A percentile compares a stretch with the other conserved stretches of the same genome.
These are phyloP conservation scores for Crotalus helleri DNA, from an alignment of 2,113 vertebrate genomes.

Conservation along the genomic window DNA sequence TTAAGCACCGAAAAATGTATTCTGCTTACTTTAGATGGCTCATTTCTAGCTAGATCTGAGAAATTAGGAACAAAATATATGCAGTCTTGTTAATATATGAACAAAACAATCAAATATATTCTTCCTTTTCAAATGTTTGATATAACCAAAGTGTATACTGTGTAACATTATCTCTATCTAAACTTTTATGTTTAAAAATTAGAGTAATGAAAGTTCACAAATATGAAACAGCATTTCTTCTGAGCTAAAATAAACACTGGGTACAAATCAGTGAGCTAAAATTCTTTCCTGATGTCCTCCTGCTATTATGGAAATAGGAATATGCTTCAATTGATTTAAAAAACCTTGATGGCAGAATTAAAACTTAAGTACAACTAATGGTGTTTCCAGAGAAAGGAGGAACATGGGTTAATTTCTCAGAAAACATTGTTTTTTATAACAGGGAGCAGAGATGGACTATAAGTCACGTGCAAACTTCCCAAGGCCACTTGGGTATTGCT, in stretches of 20 bases:
- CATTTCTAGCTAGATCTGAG: not conserved
- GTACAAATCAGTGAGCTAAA: not conserved
- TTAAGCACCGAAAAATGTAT: not conserved
- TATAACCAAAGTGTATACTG: not conserved
- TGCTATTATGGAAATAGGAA: not conserved
- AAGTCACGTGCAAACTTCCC: not conserved
- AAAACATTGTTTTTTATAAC: not conserved
- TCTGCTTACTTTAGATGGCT: not conserved
- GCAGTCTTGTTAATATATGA: not conserved
- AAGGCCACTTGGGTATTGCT: not conserved
- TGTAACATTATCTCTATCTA: not conserved
- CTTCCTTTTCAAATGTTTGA: not conserved
- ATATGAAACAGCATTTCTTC: not conserved
- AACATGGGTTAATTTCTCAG: not conserved
- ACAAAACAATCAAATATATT: not conserved
- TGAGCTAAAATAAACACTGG: not conserved
- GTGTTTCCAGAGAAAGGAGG: constrained; percentile 11
- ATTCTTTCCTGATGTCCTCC: not conserved
- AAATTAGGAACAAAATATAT: not conserved
- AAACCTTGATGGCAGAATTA: not conserved
- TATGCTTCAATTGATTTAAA: constrained; percentile 7
- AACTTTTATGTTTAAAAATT: not conserved
- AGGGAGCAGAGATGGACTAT: not conserved
- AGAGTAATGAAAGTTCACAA: not conserved
- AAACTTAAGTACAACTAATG: constrained; percentile 4